These are phyloP conservation scores for Chaenocephalus aceratus DNA, from an alignment of 2,113 vertebrate genomes.

Conservation along the genomic window DNA sequence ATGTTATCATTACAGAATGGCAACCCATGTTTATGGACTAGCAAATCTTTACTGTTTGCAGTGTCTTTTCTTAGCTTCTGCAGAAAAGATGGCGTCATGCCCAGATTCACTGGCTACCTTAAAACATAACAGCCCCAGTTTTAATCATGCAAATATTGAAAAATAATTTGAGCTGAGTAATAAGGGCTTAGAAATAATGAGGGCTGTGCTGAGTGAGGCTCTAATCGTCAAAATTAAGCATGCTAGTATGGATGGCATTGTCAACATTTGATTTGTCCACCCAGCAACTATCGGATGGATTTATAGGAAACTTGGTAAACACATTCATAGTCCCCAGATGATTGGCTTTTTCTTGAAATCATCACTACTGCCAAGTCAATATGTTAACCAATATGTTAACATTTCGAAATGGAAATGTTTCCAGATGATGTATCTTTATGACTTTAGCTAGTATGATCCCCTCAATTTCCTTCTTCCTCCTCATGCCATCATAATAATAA, in stretches of 20 bases:
- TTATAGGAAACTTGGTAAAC: neutral
- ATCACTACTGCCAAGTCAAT: neutral
- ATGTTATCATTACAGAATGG: slow-evolving; percentile 22
- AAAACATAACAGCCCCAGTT: slow-evolving; percentile 30
- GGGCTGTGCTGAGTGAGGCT: neutral
- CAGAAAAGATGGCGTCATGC: slow-evolving; percentile 5
- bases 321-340: neutral
- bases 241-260: neutral
- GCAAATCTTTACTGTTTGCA: slow-evolving; percentile 9
- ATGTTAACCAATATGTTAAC: neutral
- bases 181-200: slow-evolving; percentile 41
- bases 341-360: no score
- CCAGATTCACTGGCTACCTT: slow-evolving; percentile 26
- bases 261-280: neutral
- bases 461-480: no score
- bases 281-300: neutral
- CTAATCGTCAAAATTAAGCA: neutral
- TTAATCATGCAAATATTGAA: slow-evolving; percentile 47
- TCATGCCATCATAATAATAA: neutral
- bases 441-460: neutral
- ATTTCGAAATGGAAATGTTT: neutral
- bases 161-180: slow-evolving; percentile 40
- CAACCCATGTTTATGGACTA: slow-evolving; percentile 16
- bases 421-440: neutral
- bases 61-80: slow-evolving; percentile 4